Percentiles rank a stretch among this genome's conserved stretches.
Conservation (phyloP, 2,113 vertebrate genomes). For the Mormyrus iriodes region DNA sequence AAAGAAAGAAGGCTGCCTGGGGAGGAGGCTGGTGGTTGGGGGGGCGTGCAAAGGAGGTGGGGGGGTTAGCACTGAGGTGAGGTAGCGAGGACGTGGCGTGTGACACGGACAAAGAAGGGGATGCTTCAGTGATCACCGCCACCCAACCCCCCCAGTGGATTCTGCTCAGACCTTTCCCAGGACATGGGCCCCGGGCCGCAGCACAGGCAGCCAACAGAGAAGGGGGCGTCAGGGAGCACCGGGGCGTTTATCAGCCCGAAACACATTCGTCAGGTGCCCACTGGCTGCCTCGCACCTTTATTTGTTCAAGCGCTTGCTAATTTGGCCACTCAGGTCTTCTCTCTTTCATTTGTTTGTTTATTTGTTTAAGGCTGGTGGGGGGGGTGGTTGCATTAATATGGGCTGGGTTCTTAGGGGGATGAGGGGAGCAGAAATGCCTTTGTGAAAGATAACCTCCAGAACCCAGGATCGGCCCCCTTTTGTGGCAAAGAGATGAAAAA, state of each 20-base stretch:
- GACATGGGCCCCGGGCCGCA: constrained; percentile 27
- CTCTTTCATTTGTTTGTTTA: constrained; percentile 29
- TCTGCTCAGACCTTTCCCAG: constrained; percentile 42
- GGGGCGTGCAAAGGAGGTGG: neutral
- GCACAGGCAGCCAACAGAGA: neutral
- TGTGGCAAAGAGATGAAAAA: neutral
- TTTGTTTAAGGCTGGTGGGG: constrained; percentile 23
- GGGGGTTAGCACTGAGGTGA: neutral
- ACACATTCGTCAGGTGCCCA: constrained; percentile 32
- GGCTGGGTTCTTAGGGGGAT: neutral
- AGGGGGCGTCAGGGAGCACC: constrained; percentile 26
- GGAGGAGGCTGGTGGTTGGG: neutral
- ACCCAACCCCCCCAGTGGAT: constrained; percentile 16
- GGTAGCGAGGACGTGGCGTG: neutral
- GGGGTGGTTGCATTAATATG: constrained; percentile 24
- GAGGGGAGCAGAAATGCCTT: constrained; percentile 2
- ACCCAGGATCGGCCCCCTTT: constrained; percentile 12
- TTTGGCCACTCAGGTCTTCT: constrained; percentile 29
- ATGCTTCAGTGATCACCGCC: neutral
- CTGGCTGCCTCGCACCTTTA: constrained; percentile 24
- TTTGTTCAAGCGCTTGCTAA: constrained; percentile 50
- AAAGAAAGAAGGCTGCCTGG: neutral
- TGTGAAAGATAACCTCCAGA: constrained; percentile 23
- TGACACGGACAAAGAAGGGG: constrained; percentile 21
- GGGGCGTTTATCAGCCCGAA: constrained; percentile 33